Evolutionary conservation across 2,888 invertebrate species (phyloP), one percentile per base, ranked within the genome.

Genomic region (Eristalis intricaria): DNA sequence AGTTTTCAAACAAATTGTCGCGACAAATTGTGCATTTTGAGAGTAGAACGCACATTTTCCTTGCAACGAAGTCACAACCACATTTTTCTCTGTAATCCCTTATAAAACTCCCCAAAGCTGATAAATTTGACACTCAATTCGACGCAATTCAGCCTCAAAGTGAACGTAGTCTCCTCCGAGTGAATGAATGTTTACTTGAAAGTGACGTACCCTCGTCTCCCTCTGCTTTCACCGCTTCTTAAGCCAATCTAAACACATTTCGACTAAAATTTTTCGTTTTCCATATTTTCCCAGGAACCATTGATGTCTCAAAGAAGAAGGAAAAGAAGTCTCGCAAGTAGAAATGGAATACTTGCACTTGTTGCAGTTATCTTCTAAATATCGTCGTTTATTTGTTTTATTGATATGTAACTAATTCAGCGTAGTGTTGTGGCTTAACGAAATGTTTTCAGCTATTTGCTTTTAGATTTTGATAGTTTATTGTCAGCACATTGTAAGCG

Each of bases 301-400:
- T 60, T 19, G 71, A 71, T 19, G 40, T 29, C 43, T n/a, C 50
- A 0, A 50, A 43, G 63, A 73, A 73, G 63, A 63, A 63, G 63
- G 63, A 61, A n/a, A 73, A 32, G 73, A 73, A 63, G 63, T 50
- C 73, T 29, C 40, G 63, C 13, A 73, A 50, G 63, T 73, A 50
- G 26, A 60, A 26, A 26, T 1, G 63, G 32, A 63, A 13, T 5
- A 1, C 43, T 26, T 50, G 38, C n/a, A 2, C 19, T n/a, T 40
- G 4, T 23, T 70, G 15, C 8, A 7, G 10, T 4, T n/a, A n/a
- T 58, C 26, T 23, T 26, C 23, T 15, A 13, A n/a, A 26, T 29
- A 15, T 43, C 15, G 26, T 11, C 23, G 60, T 60, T 60, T 60
- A 50, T 50, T 73, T 61, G 32, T 63, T 60, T 63, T 26, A 19